Evolutionary conservation across 2,113 vertebrate species (phyloP), one percentile per base, ranked within the genome.

Genomic region (Pimephales promelas): DNA sequence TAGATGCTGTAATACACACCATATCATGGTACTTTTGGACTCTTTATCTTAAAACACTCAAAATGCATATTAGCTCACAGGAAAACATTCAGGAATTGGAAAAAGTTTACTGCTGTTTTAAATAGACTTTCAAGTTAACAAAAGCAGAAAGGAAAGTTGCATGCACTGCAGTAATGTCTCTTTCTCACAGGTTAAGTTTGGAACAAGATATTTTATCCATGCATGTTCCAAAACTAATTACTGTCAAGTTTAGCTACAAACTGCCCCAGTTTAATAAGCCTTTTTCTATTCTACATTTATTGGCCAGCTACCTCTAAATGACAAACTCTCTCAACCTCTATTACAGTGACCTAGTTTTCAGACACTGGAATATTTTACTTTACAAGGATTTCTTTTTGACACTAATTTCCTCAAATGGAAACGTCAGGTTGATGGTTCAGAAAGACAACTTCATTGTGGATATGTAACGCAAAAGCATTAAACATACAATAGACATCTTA

Each of bases 401-500:
- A 64, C 26, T 18, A 7, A 64, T 16, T 28, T 62, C 26, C 31
- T 62, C 14, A 62, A 62, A 28, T 62, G 59, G 11, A 62, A 62
- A 62, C 61, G 31, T 18, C 14, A 31, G 28, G 8, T 34, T 47
- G 70, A 26, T 73, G 24, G 45, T 52, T 49, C 24, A 74, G 6
- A 49, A 36, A n/a, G 9, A 57, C 26, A 59, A 34, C 9, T 54
- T 54, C 18, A 34, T 4, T 31, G 8, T 26, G 16, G 4, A 9
- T 14, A 24, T 18, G 20, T 6, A 40, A 54, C 18, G 18, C 9
- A 85, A 83, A 81, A 87, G 28, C 49, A 84, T 64, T 74, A 85
- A 47, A 82, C 83, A 74, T 75, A 72, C 74, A 78, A 79, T 56
- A 70, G 90, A 92, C 90, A 92, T 94, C 94, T 93, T 95, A 94